A percentile compares a stretch with the other conserved stretches of the same genome.
Evolutionary conservation across 2,113 vertebrate species (phyloP).

Genomic region (Propithecus coquereli): DNA sequence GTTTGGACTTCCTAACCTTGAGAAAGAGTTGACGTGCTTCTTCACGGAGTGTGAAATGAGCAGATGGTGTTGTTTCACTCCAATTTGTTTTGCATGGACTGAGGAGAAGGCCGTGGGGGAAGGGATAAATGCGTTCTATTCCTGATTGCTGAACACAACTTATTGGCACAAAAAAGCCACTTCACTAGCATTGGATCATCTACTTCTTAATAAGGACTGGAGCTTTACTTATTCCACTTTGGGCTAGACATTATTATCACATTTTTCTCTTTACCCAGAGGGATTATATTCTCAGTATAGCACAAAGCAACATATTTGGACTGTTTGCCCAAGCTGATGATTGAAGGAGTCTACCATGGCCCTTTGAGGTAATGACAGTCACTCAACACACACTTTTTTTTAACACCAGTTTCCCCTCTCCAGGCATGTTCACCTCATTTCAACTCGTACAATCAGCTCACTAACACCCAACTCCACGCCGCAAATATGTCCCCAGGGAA

Average conservation of each 20-base stretch:
- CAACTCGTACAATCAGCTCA: not conserved
- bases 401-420: not conserved
- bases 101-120: constrained; percentile 63
- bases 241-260: not conserved
- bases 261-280: constrained; percentile 6
- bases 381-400: not conserved
- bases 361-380: not conserved
- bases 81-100: constrained; percentile 75
- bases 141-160: constrained; percentile 44
- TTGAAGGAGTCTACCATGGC: not conserved
- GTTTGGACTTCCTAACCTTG: constrained; percentile 72
- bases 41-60: constrained; percentile 71
- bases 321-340: not conserved
- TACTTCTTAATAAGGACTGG: constrained; percentile 19
- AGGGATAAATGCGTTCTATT: constrained; percentile 55
- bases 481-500: not conserved
- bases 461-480: not conserved
- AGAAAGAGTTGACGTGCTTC: constrained; percentile 67
- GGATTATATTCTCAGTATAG: constrained; percentile 22
- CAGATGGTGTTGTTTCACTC: constrained; percentile 77
- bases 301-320: not conserved
- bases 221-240: not conserved
- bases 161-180: constrained; percentile 32
- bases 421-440: not conserved
- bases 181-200: not conserved